These are phyloP conservation scores for Poeciliopsis occidentalis DNA, from an alignment of 2,113 vertebrate genomes.

Conservation along the genomic window DNA sequence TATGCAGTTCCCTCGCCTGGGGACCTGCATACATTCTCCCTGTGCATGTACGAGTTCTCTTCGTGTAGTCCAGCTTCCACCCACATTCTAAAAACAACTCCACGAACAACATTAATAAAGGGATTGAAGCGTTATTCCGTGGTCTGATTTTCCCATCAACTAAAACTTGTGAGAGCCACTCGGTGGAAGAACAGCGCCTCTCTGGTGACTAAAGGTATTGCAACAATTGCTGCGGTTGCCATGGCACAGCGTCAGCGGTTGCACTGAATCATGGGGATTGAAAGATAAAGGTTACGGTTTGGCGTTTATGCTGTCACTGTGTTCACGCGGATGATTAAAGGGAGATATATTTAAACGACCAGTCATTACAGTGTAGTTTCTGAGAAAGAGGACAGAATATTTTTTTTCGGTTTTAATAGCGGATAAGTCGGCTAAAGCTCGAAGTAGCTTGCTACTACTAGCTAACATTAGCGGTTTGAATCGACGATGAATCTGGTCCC, in stretches of 20 bases:
- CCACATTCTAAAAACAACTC: too few relatives aligned
- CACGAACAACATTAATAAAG: too few relatives aligned
- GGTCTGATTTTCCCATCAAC: background rate
- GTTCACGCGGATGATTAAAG: background rate
- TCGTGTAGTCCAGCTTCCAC: too few relatives aligned
- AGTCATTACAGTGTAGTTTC: background rate
- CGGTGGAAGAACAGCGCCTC: conserved; percentile 37
- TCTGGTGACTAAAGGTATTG: conserved; percentile 13
- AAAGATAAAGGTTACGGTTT: background rate
- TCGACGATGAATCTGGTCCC: background rate
- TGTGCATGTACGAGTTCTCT: too few relatives aligned
- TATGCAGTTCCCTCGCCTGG: too few relatives aligned
- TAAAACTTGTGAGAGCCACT: too few relatives aligned
- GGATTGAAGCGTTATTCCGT: too few relatives aligned
- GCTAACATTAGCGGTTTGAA: conserved; percentile 28
- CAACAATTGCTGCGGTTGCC: conserved; percentile 69
- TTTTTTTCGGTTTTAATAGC: background rate
- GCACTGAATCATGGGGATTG: conserved; percentile 29
- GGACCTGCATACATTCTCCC: too few relatives aligned
- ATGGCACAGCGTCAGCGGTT: conserved; percentile 75
- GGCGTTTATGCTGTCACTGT: background rate
- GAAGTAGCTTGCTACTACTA: conserved; percentile 26
- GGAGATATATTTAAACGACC: background rate
- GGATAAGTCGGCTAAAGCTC: conserved; percentile 33
- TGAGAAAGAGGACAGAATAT: background rate